Percentiles rank a stretch among this genome's conserved stretches.
phyloP scores from a whole-genome alignment of 1,140 invertebrate genomes.

The Cheumatopsyche charites region DNA sequence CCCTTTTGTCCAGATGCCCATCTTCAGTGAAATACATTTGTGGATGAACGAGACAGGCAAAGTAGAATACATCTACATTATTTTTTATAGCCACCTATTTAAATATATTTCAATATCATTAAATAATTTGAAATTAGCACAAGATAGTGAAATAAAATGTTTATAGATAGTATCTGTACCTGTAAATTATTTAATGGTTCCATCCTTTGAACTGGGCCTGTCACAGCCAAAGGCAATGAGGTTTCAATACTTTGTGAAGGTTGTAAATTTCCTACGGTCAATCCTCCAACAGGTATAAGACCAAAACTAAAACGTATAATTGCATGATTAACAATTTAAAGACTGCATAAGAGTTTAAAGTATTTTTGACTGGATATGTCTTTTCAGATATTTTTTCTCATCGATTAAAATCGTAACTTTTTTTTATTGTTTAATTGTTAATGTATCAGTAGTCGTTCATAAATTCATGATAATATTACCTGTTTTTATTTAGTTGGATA shows the following conservation, averaged over 20 bases:
- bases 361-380: too few species aligned
- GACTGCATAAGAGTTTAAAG: too few species aligned
- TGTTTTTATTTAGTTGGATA: constrained; percentile 98
- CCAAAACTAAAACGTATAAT: constrained; percentile 80
- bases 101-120: constrained; percentile 30
- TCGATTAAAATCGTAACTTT: too few species aligned
- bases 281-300: constrained; percentile 79
- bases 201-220: constrained; percentile 95
- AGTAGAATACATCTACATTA: constrained; percentile 99
- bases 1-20: constrained; percentile 96
- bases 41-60: constrained; percentile 92
- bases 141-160: too few species aligned
- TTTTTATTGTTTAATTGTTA: too few species aligned
- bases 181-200: constrained; percentile 96
- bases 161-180: too few species aligned
- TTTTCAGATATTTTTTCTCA: too few species aligned
- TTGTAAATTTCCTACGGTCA: constrained; percentile 82
- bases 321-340: too few species aligned
- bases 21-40: constrained; percentile 95
- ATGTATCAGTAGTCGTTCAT: too few species aligned
- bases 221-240: constrained; percentile 77
- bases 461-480: constrained; percentile 51
- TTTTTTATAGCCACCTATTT: constrained; percentile 96
- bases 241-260: constrained; percentile 85
- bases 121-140: background rate